These are phyloP conservation scores for Tipula unca DNA, from an alignment of 2,888 invertebrate species.

Conservation along the genomic window DNA sequence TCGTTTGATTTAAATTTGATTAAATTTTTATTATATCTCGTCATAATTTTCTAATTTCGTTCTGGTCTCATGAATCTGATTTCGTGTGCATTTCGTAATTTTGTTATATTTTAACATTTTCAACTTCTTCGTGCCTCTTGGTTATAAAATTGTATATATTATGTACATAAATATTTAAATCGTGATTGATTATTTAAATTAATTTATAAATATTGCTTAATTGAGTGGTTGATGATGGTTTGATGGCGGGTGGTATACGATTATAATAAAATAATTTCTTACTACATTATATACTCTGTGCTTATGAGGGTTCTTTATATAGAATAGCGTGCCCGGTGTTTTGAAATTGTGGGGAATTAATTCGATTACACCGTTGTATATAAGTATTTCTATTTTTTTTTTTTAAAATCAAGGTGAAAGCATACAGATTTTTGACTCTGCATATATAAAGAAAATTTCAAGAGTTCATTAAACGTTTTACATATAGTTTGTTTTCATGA, in stretches of 20 bases:
- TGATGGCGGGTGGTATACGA: background rate
- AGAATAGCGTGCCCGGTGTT: background rate
- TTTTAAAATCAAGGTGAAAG: background rate
- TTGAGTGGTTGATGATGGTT: background rate
- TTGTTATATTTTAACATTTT: background rate
- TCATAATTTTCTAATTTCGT: background rate
- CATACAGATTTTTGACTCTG: background rate
- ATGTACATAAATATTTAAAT: background rate
- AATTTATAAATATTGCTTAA: background rate
- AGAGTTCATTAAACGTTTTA: background rate
- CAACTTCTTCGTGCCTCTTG: background rate
- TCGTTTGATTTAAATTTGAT: background rate
- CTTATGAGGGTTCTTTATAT: background rate
- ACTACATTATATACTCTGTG: background rate
- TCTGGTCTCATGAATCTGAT: background rate
- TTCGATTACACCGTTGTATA: background rate
- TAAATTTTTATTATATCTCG: background rate
- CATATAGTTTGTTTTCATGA: background rate
- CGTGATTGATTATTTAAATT: background rate
- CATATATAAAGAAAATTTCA: background rate
- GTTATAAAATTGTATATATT: background rate
- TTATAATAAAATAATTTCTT: background rate
- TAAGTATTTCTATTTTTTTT: background rate
- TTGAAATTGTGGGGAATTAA: background rate
- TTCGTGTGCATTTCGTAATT: background rate